Conservation (phyloP, 2,888 invertebrate genomes). For the Stenichneumon culpator region DNA sequence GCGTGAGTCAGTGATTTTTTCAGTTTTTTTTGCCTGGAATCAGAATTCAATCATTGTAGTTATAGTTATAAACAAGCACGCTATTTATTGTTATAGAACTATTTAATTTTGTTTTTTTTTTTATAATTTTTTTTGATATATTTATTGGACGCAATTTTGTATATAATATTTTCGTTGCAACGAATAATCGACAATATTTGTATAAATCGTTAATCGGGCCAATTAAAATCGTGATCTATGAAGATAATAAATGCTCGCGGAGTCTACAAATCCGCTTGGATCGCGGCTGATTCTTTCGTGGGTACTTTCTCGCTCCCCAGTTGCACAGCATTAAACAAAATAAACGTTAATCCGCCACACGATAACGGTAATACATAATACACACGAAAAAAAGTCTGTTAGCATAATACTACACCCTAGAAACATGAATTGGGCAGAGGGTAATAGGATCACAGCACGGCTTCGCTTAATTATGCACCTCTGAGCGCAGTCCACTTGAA, state of each 20-base stretch:
- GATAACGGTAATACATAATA: constrained; percentile 61
- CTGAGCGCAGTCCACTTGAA: constrained; percentile 74
- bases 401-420: constrained; percentile 42
- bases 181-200: constrained; percentile 2
- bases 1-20: constrained; percentile 12
- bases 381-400: constrained; percentile 61
- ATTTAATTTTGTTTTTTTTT: neutral
- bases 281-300: constrained; percentile 38
- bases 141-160: constrained; percentile 24
- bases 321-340: constrained; percentile 43
- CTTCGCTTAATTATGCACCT: constrained; percentile 79
- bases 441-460: constrained; percentile 78
- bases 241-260: neutral
- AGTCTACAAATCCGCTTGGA: constrained; percentile 46
- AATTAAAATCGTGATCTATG: constrained; percentile 35
- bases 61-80: constrained; percentile 35
- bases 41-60: constrained; percentile 42
- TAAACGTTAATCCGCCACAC: constrained; percentile 55
- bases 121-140: constrained; percentile 6
- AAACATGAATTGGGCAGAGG: constrained; percentile 77
- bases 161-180: constrained; percentile 16
- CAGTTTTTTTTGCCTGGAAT: constrained; percentile 5
- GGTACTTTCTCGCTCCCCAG: constrained; percentile 53
- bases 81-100: constrained; percentile 44
- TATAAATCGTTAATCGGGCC: constrained; percentile 14